Evolutionary conservation across 2,888 invertebrate genomes (phyloP), one percentile per base, ranked within the genome.

Genomic region (Smittia sp.): DNA sequence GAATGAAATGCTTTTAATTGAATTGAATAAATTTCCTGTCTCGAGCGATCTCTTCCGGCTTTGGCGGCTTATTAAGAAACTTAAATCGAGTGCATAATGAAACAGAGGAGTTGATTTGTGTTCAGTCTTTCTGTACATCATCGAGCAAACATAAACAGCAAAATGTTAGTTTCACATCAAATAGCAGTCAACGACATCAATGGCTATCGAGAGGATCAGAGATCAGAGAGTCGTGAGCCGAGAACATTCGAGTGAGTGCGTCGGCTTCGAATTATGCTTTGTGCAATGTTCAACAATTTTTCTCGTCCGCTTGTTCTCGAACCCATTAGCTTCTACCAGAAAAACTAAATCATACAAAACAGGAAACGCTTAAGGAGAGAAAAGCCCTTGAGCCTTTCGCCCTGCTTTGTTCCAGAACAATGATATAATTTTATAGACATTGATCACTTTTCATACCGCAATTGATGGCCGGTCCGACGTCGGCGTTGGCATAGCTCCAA

Each of bases 401-500:
- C 58, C 9, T 13, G 24, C 22, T 58, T 3, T 58, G 2, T 58
- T 18, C 3, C 22, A 22, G 22, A 58, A 58, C 24, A 58, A 15
- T 22, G 11, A 3, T 9, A 63, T 11, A 63, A 63, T 20, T 58
- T 58, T 58, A 72, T 38, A 72, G 58, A 72, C 72, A 72, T 72
- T 32, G 20, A 72, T 69, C 32, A 54, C 9, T 74, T 76, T 80
- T 82, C 58, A 58, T 83, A 83, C 82, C 82, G 82, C 82, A 81
- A 82, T 81, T 81, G 80, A 79, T 78, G 82, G 81, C 78, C 81
- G 81, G 78, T 82, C 82, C 79, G 81, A 81, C 78, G 82, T 82
- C 79, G 82, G 82, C 77, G 82, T 82, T 76, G 82, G 82, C 79
- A 83, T 80, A 77, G 82, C 82, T 78, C 82, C 82, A 78, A 83